Evolutionary conservation across 2,888 invertebrate species (phyloP).

Genomic region (Drosophila kuntzei): DNA sequence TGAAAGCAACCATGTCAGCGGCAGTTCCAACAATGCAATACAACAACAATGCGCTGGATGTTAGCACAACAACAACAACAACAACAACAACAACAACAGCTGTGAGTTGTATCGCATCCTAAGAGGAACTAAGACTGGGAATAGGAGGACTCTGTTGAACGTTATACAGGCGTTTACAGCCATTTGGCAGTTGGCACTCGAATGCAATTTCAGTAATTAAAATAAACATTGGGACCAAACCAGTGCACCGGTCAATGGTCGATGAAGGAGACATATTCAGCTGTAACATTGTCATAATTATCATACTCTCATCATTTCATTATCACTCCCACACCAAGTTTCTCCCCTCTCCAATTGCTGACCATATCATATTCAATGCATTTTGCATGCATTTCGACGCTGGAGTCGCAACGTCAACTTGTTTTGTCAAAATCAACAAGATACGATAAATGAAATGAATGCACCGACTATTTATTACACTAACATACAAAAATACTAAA

Average conservation of each 20-base stretch:
- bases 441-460: not conserved
- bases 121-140: conserved; percentile 16
- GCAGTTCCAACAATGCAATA: conserved; percentile 57
- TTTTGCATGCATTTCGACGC: conserved; percentile 13
- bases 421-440: conserved; percentile 64
- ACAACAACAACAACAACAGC: conserved; percentile 71
- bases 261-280: conserved; percentile 33
- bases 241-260: conserved; percentile 41
- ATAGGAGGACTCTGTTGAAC: conserved; percentile 30
- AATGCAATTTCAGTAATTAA: conserved; percentile 82
- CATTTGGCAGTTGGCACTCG: conserved; percentile 77
- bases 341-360: not conserved
- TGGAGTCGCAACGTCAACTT: conserved; percentile 33
- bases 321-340: conserved; percentile 31
- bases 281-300: conserved; percentile 66
- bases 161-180: conserved; percentile 12
- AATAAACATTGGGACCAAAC: conserved; percentile 68
- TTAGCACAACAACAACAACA: conserved; percentile 69
- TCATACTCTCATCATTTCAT: conserved; percentile 58
- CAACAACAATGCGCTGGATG: conserved; percentile 55
- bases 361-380: conserved; percentile 7
- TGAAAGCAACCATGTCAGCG: conserved; percentile 68
- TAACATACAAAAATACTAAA: too few relatives aligned
- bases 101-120: conserved; percentile 20
- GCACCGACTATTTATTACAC: conserved; percentile 21